Evolutionary conservation across 23 tunicate genomes (phyloP), one percentile per base, ranked within the genome.

Genomic region (Styela clava): DNA sequence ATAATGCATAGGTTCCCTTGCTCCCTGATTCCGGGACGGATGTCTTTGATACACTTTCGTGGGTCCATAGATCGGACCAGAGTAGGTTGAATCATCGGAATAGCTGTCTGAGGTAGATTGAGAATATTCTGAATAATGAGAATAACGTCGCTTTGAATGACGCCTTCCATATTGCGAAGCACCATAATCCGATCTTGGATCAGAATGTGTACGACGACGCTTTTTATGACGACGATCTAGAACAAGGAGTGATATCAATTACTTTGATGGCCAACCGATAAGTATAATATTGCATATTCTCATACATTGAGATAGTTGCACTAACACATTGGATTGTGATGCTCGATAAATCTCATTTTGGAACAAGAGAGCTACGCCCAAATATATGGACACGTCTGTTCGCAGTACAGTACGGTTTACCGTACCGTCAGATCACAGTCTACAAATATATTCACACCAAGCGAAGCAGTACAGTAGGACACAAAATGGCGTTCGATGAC

Each of bases 11-110:
- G 56, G 64, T 25, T 52, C 65, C 29, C 65, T 52, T 16, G 81
- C 5, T 7, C 16, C 44, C 21, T 36, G 65, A 1, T 7, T 34
- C 35, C 77, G 27, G 5, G 81, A 76, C 26, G 81, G 52, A 33
- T 76, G 65, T n/a, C 81, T 36, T 52, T 76, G 81, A 76, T 76
- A 76, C 24, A 76, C 81, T 44, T 76, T 76, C 12, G 52, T 24
- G 0, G 81, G 81, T 25, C 81, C 81, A 29, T 23, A 44, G 7
- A 21, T 44, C 9, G 29, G 65, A 5, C 81, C 81, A 7, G 65
- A 52, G 24, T 52, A 44, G 0, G 68, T 52, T 7, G 81, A 33
- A 29, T 76, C 64, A 44, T 76, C 80, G 3, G 35, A 22, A 51
- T 51, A 9, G 28, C 64, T 52, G 31, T 76, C 81, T 1, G 64